Conservation (phyloP, 2,888 invertebrate species). For the Parthenolecanium corni region DNA sequence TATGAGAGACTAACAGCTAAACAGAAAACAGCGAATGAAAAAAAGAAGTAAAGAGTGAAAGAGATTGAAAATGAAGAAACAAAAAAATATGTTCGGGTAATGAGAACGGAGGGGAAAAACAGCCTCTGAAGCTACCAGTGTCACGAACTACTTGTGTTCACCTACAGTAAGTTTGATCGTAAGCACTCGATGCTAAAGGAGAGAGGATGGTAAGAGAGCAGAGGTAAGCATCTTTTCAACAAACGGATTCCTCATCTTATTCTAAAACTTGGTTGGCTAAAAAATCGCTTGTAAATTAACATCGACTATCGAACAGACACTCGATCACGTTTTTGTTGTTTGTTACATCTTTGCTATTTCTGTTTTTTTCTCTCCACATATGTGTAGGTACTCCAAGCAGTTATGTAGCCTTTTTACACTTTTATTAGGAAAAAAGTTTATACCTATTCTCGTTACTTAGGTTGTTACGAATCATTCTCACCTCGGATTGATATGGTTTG, state of each 20-base stretch:
- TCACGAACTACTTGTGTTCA: neutral
- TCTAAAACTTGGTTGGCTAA: neutral
- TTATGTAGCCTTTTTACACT: too few relatives aligned
- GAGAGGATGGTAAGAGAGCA: neutral
- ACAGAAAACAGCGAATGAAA: neutral
- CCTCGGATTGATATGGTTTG: too few relatives aligned
- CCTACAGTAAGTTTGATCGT: too few relatives aligned
- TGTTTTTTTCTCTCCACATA: too few relatives aligned
- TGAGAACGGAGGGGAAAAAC: too few relatives aligned
- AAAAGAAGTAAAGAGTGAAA: neutral
- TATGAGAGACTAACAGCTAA: neutral
- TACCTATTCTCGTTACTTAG: too few relatives aligned
- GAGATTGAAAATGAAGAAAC: neutral
- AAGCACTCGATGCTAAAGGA: neutral
- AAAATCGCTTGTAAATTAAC: slow-evolving; percentile 24
- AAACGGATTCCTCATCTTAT: neutral
- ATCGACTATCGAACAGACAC: slow-evolving; percentile 4
- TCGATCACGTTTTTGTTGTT: slow-evolving; percentile 25
- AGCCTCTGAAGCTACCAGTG: neutral
- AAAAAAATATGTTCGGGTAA: neutral
- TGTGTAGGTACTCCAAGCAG: too few relatives aligned
- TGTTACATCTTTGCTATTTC: neutral
- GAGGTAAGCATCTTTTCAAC: neutral
- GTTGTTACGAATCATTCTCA: too few relatives aligned
- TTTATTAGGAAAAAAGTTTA: too few relatives aligned